Evolutionary conservation across 2,888 invertebrate genomes (phyloP), one percentile per base, ranked within the genome.

Genomic region (Phorcus lineatus): DNA sequence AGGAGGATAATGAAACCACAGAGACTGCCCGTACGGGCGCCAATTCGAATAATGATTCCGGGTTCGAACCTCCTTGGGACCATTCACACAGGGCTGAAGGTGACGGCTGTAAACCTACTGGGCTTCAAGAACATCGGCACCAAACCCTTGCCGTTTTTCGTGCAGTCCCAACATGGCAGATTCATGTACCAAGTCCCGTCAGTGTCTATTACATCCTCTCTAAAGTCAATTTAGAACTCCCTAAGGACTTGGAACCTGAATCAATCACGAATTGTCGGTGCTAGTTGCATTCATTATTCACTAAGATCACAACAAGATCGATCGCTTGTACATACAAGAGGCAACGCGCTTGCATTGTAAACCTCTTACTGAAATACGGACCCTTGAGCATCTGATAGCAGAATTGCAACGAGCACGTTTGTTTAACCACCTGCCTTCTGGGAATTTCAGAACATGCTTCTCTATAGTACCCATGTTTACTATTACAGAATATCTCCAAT

Each of bases 261-360:
- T 70, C 70, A 70, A 70, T 70, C 70, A 31, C 70, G n/a, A 36
- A 16, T 13, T 70, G 31, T 40, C 40, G 40, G 70, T 36, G 70
- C 31, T 36, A 36, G 31, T 19, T 70, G 19, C 70, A 70, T 70
- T 70, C 70, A 70, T 70, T 70, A 70, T 70, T 31, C 70, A 70
- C 70, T 17, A 36, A 70, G 70, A 70, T 70, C 70, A 70, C 70
- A 70, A 70, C 36, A 36, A 13, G 19, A 70, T 70, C 70, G 70
- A 70, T 70, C 19, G 24, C 7, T 17, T 4, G 19, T 70, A 36
- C 70, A 70, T 70, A 70, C 40, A 40, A 11, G 40, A 70, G 40
- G 40, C 19, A 36, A 17, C 16, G 36, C n/a, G 24, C 28, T 70
- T 31, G 31, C 28, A 70, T 70, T 70, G 70, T 70, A 70, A 36